Evolutionary conservation across 2,888 invertebrate genomes (phyloP).

Genomic region (Plutella xylostella): DNA sequence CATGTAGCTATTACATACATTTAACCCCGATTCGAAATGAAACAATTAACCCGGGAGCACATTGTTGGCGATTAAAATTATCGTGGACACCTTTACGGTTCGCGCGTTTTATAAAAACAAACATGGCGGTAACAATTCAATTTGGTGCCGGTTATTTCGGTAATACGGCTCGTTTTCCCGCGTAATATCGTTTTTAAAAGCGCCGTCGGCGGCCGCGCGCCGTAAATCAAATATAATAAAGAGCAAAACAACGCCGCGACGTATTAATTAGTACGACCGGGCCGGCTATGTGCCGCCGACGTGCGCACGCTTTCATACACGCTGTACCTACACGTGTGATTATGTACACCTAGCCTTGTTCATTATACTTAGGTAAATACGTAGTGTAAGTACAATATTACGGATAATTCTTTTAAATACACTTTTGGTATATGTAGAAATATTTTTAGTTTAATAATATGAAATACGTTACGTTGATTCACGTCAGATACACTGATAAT

Average conservation of each 20-base stretch:
- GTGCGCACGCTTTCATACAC: too few relatives aligned
- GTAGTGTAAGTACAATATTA: too few relatives aligned
- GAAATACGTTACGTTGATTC: too few relatives aligned
- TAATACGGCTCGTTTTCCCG: conserved; percentile 36
- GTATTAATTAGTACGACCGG: conserved; percentile 46
- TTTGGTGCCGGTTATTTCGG: conserved; percentile 45
- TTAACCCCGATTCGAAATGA: conserved; percentile 28
- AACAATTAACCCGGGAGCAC: conserved; percentile 24
- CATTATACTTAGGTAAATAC: too few relatives aligned
- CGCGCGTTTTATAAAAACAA: conserved; percentile 39
- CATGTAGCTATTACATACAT: too few relatives aligned
- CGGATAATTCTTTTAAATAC: too few relatives aligned
- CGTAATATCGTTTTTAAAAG: conserved; percentile 53
- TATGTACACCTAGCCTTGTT: too few relatives aligned
- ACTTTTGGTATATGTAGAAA: too few relatives aligned
- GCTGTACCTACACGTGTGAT: too few relatives aligned
- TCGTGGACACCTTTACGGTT: conserved; percentile 36
- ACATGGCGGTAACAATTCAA: conserved; percentile 46
- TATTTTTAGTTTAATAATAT: too few relatives aligned
- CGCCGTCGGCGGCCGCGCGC: conserved; percentile 30
- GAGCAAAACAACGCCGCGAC: conserved; percentile 44
- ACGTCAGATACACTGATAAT: too few relatives aligned
- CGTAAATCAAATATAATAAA: conserved; percentile 57
- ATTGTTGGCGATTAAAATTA: conserved; percentile 34
- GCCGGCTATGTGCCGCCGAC: conserved; percentile 3